Evolutionary conservation across 2,888 invertebrate species (phyloP).

Genomic region (Catocala sponsa): DNA sequence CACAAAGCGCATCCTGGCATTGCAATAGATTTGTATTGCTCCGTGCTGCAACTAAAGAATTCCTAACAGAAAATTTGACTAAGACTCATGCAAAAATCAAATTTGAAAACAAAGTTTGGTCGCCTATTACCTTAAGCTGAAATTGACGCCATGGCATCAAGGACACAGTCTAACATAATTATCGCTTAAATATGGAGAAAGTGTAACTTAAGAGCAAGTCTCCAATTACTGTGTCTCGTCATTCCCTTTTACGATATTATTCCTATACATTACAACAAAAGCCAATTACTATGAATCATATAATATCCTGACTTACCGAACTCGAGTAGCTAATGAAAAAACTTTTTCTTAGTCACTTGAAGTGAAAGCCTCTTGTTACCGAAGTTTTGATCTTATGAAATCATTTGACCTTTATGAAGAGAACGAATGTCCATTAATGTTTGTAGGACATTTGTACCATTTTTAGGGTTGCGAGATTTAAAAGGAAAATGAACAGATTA

Average conservation of each 20-base stretch:
- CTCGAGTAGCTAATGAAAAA: slow-evolving; percentile 53
- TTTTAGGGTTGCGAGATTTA: slow-evolving; percentile 3
- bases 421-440: slow-evolving; percentile 25
- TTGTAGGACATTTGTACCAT: not conserved
- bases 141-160: too few relatives aligned
- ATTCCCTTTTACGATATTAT: slow-evolving; percentile 33
- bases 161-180: not conserved
- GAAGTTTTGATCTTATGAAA: slow-evolving; percentile 45
- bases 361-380: slow-evolving; percentile 40
- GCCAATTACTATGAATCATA: slow-evolving; percentile 54
- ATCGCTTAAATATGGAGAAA: slow-evolving; percentile 3
- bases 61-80: too few relatives aligned
- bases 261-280: slow-evolving; percentile 46
- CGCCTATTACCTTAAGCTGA: too few relatives aligned
- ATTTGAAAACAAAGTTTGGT: too few relatives aligned
- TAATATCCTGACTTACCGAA: slow-evolving; percentile 44
- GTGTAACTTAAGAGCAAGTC: not conserved
- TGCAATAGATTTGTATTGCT: too few relatives aligned
- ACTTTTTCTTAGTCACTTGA: slow-evolving; percentile 39
- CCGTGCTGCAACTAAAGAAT: too few relatives aligned
- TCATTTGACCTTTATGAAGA: slow-evolving; percentile 42
- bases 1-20: too few relatives aligned
- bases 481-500: too few relatives aligned
- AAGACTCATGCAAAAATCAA: too few relatives aligned
- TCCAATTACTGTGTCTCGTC: slow-evolving; percentile 12